Evolutionary conservation across 2,113 vertebrate genomes (phyloP), one percentile per base, ranked within the genome.

Genomic region (Harpagus bidentatus): DNA sequence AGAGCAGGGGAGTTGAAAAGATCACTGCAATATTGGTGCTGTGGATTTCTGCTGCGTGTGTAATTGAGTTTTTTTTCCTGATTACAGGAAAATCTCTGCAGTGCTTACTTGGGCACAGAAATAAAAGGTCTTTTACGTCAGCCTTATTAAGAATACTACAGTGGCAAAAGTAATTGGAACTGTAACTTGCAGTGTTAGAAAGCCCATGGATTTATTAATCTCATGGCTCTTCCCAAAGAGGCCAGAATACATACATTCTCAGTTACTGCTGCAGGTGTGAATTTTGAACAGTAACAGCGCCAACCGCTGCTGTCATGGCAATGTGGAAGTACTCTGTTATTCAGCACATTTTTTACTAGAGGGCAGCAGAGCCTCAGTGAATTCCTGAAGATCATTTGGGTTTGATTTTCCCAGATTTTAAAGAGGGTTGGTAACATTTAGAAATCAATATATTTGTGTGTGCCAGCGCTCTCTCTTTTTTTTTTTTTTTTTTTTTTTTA

Each of bases 341-440:
- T 53, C 50, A 66, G 25, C 52, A 25, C 50, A 2, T 72, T 36
- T 65, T 77, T 63, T 81, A 42, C 94, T 67, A 93, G 94, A 83
- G 85, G 94, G 79, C 85, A 86, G 89, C 70, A 95, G 43, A 92
- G 19, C 48, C 58, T 63, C 25, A 26, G 38, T 16, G 45, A 79
- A 58, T 82, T 92, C 3, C 21, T 36, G 48, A 59, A 38, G 20
- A 4, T 52, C 7, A 5, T 62, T 45, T 52, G 25, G 9, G 34
- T 56, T 78, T 62, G 10, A 6, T 74, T 88, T 70, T 67, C 43
- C 9, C 20, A 26, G 28, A 13, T 71, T 53, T 81, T 79, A 47
- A 40, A 38, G 45, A 47, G 20, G 15, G 1, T n/a, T 65, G 22
- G 12, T 47, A 80, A 52, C 43, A 43, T 55, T 52, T 66, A 78